phyloP scores from a whole-genome alignment of 2,797 vertebrate species.

The Neopelma chrysocephalum region DNA sequence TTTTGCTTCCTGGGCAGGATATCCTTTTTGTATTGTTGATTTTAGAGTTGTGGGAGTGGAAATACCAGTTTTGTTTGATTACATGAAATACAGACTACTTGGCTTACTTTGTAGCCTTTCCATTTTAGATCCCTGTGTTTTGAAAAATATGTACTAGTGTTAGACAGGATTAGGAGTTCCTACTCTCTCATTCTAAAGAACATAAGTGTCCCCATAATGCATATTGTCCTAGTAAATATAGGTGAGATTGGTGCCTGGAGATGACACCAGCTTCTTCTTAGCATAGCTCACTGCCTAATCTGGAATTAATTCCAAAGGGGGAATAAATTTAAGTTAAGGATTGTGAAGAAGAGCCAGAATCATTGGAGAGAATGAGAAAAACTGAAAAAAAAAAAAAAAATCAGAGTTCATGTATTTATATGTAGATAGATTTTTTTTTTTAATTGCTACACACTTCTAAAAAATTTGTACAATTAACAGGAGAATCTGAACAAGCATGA shows the following conservation, averaged over 20 bases:
- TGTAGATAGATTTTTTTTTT: not conserved
- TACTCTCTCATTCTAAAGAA: not conserved
- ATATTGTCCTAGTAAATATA: not conserved
- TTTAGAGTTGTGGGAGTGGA: not conserved
- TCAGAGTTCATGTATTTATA: not conserved
- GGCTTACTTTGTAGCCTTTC: not conserved
- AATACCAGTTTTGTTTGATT: constrained; percentile 47
- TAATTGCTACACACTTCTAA: not conserved
- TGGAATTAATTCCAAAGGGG: not conserved
- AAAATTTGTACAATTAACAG: not conserved
- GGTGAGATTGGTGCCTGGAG: not conserved
- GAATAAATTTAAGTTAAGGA: not conserved
- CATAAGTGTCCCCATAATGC: rapidly evolving
- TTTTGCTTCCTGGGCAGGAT: constrained; percentile 47
- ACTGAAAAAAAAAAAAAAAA: not conserved
- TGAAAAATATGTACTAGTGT: not conserved
- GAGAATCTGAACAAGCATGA: not conserved
- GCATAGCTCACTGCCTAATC: not conserved
- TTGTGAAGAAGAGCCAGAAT: not conserved
- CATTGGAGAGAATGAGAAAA: not conserved
- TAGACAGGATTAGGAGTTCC: not conserved
- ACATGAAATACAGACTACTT: not conserved
- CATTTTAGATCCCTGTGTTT: not conserved
- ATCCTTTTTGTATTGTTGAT: constrained; percentile 41
- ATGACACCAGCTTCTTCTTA: not conserved